phyloP scores from a whole-genome alignment of 2,113 vertebrate species.

The Heterotis niloticus region DNA sequence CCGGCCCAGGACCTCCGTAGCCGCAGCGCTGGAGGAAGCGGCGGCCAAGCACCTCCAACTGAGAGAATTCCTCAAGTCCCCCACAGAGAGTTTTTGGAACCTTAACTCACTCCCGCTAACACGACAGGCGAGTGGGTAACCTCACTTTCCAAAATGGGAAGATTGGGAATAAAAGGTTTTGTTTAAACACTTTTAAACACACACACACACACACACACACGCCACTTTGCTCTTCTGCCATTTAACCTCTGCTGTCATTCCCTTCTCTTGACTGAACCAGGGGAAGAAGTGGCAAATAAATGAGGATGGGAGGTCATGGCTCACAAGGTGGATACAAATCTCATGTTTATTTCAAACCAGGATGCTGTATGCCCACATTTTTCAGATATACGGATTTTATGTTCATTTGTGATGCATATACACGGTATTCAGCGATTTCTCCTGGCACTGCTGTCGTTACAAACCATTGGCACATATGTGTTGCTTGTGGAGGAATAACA shows the following conservation, averaged over 20 bases:
- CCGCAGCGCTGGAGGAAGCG: neutral
- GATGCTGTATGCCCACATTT: too few relatives aligned
- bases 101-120: neutral
- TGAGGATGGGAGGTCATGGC: neutral
- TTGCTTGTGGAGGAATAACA: too few relatives aligned
- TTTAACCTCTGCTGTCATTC: neutral
- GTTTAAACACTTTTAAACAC: neutral
- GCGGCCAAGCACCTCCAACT: neutral
- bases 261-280: conserved; percentile 4
- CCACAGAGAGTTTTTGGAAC: conserved; percentile 13
- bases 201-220: too few relatives aligned
- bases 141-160: neutral
- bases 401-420: too few relatives aligned
- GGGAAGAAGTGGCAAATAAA: neutral
- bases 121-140: neutral
- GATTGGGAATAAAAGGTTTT: neutral
- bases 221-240: neutral
- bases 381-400: too few relatives aligned
- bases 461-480: too few relatives aligned
- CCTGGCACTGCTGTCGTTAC: too few relatives aligned
- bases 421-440: too few relatives aligned
- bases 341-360: too few relatives aligned
- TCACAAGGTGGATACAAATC: too few relatives aligned
- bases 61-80: conserved; percentile 15
- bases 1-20: neutral